phyloP scores from a whole-genome alignment of 2,888 invertebrate genomes.

The Andrena fulva region DNA sequence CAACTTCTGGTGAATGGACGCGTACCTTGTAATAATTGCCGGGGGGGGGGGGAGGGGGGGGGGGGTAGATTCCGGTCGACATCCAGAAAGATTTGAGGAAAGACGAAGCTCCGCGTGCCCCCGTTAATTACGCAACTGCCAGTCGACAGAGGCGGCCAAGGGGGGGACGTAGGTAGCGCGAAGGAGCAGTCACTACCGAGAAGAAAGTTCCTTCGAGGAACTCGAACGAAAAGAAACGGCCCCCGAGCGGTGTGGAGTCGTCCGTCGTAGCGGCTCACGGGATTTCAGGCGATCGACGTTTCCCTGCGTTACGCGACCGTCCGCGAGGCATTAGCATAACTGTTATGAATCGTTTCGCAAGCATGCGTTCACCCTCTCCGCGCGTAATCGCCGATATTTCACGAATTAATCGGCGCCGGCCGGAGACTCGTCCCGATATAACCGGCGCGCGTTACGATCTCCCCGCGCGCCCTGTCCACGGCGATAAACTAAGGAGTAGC shows the following conservation, averaged over 20 bases:
- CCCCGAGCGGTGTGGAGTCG: slow-evolving; percentile 34
- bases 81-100: background rate
- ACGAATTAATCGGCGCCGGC: slow-evolving; percentile 58
- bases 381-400: slow-evolving; percentile 58
- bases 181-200: background rate
- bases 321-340: slow-evolving; percentile 50
- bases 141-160: slow-evolving; percentile 6
- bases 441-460: slow-evolving; percentile 24
- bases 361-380: slow-evolving; percentile 34
- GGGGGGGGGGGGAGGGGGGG: background rate
- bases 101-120: background rate
- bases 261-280: slow-evolving; percentile 34
- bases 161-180: background rate
- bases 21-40: background rate
- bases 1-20: background rate
- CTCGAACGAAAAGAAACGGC: slow-evolving; percentile 32
- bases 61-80: background rate
- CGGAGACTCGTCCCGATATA: slow-evolving; percentile 46
- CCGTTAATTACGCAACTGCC: background rate
- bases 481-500: slow-evolving; percentile 36
- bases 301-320: slow-evolving; percentile 53
- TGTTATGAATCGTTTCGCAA: slow-evolving; percentile 52
- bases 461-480: background rate
- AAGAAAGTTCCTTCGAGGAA: slow-evolving; percentile 38
- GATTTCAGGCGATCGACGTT: slow-evolving; percentile 52